Evolutionary conservation across 2,797 vertebrate genomes (phyloP), one percentile per base, ranked within the genome.

Genomic region (Synanceia verrucosa): DNA sequence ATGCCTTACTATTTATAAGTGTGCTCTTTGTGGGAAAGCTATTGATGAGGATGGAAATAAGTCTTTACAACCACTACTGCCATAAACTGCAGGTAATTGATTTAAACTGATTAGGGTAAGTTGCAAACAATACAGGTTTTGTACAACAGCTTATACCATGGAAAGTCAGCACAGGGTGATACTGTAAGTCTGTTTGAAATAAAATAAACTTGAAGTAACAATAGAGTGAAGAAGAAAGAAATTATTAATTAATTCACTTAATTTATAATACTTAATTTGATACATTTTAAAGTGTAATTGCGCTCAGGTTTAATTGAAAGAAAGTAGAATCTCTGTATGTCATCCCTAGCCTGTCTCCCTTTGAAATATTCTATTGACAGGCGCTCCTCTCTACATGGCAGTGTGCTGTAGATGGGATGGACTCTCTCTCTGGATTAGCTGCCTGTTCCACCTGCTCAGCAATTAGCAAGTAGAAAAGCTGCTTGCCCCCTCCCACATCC

Each of bases 391-490:
- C 58, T 78, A 14, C 14, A 24, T 24, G 21, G 31, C 31, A 12
- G 8, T 26, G 29, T 5, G 1, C 46, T 53, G 62, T 8, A 24
- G 18, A 69, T 13, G 33, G 56, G 39, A 79, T 52, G 53, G 82
- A 86, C 82, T 81, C 82, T 81, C 66, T 74, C 43, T 64, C 37
- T 81, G 90, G 93, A 94, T 94, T 94, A 95, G 56, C 90, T 77
- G 81, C 84, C 74, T 6, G 37, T 89, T 93, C 88, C 89, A 92
- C 91, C 90, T 91, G 92, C 89, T 94, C 91, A 91, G 89, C 88
- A 89, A 53, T 91, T 83, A 88, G 76, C 72, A 61, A 76, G 84
- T 70, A 86, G 90, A 82, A 91, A 93, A 94, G 89, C 92, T 64
- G 79, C 90, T 92, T 89, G 82, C 53, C 65, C 65, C 80, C 63